These are phyloP conservation scores for Steatornis caripensis DNA, from an alignment of 2,113 vertebrate genomes.

Conservation along the genomic window DNA sequence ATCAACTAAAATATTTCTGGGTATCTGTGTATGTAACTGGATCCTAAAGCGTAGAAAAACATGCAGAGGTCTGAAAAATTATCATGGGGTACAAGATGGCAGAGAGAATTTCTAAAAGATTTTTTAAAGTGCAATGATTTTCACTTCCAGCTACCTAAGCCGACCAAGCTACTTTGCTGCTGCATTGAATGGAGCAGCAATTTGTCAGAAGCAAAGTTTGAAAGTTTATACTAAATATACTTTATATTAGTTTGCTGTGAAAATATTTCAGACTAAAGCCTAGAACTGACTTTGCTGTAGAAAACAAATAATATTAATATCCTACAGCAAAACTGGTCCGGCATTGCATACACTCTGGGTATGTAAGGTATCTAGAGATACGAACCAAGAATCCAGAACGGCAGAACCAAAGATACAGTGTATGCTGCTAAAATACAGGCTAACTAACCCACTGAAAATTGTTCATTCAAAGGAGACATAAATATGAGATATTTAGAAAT, in stretches of 20 bases:
- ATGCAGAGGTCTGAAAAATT: not conserved
- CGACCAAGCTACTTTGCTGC: not conserved
- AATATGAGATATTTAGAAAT: not conserved
- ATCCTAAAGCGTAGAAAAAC: not conserved
- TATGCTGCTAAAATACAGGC: not conserved
- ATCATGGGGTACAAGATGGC: not conserved
- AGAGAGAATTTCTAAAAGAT: not conserved
- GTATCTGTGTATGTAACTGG: not conserved
- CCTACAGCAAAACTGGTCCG: not conserved
- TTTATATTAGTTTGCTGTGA: not conserved
- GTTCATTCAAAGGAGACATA: not conserved
- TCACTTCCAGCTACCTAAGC: not conserved
- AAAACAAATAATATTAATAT: not conserved
- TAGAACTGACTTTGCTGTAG: not conserved
- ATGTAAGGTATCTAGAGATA: not conserved
- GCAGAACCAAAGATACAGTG: not conserved
- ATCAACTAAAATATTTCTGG: not conserved
- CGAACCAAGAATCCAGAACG: not conserved
- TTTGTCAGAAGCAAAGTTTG: not conserved
- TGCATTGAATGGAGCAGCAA: not conserved
- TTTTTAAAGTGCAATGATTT: not conserved
- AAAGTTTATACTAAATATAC: not conserved
- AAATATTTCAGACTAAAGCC: not conserved
- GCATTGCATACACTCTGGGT: not conserved
- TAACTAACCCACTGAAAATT: accelerated